Percentiles rank a stretch among this genome's conserved stretches.
Conservation (phyloP, 2,797 vertebrate genomes). For the Enteromius anoplus region DNA sequence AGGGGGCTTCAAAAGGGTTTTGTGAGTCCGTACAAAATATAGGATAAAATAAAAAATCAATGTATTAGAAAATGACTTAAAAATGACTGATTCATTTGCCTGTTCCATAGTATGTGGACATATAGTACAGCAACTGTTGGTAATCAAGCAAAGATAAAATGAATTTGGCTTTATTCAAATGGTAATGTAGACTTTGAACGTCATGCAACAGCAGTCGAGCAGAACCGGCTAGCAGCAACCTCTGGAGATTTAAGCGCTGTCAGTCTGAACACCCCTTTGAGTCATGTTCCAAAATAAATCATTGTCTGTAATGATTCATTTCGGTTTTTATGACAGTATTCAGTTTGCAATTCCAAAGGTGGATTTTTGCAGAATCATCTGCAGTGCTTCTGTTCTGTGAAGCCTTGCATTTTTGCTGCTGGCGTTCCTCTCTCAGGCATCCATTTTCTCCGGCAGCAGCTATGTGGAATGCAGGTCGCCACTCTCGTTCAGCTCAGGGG, state of each 20-base stretch:
- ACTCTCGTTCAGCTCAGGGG: conserved; percentile 48
- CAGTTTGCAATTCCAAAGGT: not conserved
- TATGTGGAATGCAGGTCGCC: conserved; percentile 63
- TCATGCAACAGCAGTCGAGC: not conserved
- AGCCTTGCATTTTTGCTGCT: not conserved
- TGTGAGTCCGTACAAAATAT: not conserved
- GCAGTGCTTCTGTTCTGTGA: not conserved
- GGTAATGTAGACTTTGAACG: not conserved
- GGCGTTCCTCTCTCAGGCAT: conserved; percentile 16
- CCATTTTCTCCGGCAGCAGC: conserved; percentile 58
- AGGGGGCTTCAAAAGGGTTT: not conserved
- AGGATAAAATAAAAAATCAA: not conserved
- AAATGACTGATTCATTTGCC: not conserved
- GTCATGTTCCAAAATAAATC: not conserved
- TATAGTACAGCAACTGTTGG: not conserved
- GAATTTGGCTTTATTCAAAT: not conserved
- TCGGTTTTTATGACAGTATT: not conserved
- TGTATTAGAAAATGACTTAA: not conserved
- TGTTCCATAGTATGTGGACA: too few relatives aligned
- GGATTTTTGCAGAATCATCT: not conserved
- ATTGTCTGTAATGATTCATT: not conserved
- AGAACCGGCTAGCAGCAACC: not conserved
- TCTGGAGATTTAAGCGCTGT: not conserved
- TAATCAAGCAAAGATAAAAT: not conserved
- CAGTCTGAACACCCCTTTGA: not conserved